phyloP scores from a whole-genome alignment of 2,113 vertebrate genomes.

The Cephalopterus ornatus region DNA sequence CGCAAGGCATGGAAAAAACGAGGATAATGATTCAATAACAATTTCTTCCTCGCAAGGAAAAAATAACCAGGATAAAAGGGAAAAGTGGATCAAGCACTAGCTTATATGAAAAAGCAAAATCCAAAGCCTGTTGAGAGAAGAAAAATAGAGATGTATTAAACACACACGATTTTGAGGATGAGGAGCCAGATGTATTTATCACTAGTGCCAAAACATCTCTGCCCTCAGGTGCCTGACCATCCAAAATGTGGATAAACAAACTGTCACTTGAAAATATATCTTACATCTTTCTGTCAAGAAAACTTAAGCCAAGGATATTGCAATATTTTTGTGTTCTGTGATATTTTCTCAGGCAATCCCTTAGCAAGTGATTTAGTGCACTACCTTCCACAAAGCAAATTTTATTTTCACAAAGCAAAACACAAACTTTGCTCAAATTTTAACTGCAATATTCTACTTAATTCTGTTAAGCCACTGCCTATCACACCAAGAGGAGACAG shows the following conservation, averaged over 20 bases:
- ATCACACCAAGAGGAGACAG: neutral
- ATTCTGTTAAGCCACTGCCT: neutral
- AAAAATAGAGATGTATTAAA: neutral
- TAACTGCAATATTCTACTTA: neutral
- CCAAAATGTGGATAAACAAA: neutral
- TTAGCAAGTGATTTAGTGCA: neutral
- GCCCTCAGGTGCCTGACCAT: neutral
- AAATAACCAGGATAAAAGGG: neutral
- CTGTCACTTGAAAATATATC: neutral
- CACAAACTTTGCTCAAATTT: neutral
- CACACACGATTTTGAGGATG: neutral
- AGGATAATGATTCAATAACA: fast-evolving
- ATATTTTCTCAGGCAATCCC: neutral
- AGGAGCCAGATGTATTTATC: neutral
- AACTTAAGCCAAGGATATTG: neutral
- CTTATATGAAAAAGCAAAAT: neutral
- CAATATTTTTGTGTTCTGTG: neutral
- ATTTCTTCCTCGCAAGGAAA: neutral
- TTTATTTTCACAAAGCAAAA: neutral
- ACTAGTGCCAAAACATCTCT: neutral
- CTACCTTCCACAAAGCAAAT: neutral
- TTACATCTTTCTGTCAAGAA: neutral
- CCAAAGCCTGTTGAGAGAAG: neutral
- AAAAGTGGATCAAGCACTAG: neutral
- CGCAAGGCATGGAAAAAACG: fast-evolving